Evolutionary conservation across 2,113 vertebrate species (phyloP).

Genomic region (Brevimyrus niger): DNA sequence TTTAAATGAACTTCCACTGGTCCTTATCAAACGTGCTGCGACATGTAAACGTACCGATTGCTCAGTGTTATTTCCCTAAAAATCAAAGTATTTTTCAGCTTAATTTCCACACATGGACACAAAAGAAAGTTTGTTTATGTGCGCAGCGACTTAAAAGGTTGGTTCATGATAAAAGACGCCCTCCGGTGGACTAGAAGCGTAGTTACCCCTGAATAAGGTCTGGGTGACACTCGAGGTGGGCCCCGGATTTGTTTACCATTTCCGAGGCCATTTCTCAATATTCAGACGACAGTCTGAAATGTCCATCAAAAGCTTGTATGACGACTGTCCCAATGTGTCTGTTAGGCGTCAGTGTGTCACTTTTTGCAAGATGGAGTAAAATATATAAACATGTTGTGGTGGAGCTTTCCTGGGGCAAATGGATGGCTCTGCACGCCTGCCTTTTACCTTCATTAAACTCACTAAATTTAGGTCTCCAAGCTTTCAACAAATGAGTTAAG

Average conservation of each 20-base stretch:
- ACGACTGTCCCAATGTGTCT: background rate
- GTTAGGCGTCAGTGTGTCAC: background rate
- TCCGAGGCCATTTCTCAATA: background rate
- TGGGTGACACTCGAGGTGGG: background rate
- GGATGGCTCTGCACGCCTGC: slow-evolving; percentile 40
- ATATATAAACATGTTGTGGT: slow-evolving; percentile 25
- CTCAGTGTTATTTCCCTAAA: background rate
- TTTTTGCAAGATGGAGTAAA: slow-evolving; percentile 18
- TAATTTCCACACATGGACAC: no score
- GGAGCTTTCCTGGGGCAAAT: slow-evolving; percentile 21
- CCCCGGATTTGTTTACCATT: background rate
- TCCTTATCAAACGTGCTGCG: no score
- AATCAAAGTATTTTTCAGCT: background rate
- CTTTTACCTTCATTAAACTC: slow-evolving; percentile 48
- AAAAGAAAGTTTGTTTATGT: no score
- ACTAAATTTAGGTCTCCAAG: slow-evolving; percentile 55
- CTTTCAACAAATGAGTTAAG: slow-evolving; percentile 67
- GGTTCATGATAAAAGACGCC: no score
- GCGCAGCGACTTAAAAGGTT: no score
- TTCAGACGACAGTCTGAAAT: background rate
- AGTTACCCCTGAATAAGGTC: background rate
- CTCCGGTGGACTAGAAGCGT: no score
- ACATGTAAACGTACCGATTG: background rate
- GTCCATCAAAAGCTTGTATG: background rate
- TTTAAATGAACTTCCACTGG: background rate